Evolutionary conservation across 1,140 invertebrate species (phyloP).

Genomic region (Catajapyx aquilonaris): DNA sequence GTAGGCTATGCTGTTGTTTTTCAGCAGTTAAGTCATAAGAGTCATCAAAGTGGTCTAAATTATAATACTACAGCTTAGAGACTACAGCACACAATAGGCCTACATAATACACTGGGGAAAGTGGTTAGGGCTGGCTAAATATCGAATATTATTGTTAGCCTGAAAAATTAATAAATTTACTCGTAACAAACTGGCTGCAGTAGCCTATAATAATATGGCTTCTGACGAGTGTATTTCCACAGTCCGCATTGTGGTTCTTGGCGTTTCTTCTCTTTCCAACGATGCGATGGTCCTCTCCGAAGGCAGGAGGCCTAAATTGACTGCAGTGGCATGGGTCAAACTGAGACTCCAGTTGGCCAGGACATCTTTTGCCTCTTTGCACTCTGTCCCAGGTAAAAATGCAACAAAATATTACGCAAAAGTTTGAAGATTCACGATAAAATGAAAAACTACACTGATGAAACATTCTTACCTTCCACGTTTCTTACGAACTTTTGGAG

Average conservation of each 20-base stretch:
- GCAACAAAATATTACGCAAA: constrained; percentile 3
- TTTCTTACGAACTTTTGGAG: constrained; percentile 46
- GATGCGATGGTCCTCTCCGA: constrained; percentile 39
- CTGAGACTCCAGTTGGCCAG: constrained; percentile 65
- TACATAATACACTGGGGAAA: no score
- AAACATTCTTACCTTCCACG: constrained; percentile 29
- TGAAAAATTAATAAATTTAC: no score
- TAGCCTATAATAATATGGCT: no score
- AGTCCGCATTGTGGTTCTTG: not conserved
- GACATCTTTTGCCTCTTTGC: constrained; percentile 35
- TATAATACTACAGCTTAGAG: no score
- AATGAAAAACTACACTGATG: no score
- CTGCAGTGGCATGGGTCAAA: constrained; percentile 33
- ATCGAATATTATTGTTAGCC: no score
- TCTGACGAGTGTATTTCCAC: not conserved
- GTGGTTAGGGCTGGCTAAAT: no score
- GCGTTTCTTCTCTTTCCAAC: constrained; percentile 29
- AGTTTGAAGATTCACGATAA: no score
- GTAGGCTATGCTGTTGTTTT: no score
- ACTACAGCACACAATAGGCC: no score
- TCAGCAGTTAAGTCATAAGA: no score
- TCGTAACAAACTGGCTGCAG: not conserved
- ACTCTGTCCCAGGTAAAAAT: constrained; percentile 12
- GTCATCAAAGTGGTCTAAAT: no score
- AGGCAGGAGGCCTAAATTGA: constrained; percentile 34